phyloP scores from a whole-genome alignment of 2,888 invertebrate genomes.

The Lordiphosa andalusiaca region DNA sequence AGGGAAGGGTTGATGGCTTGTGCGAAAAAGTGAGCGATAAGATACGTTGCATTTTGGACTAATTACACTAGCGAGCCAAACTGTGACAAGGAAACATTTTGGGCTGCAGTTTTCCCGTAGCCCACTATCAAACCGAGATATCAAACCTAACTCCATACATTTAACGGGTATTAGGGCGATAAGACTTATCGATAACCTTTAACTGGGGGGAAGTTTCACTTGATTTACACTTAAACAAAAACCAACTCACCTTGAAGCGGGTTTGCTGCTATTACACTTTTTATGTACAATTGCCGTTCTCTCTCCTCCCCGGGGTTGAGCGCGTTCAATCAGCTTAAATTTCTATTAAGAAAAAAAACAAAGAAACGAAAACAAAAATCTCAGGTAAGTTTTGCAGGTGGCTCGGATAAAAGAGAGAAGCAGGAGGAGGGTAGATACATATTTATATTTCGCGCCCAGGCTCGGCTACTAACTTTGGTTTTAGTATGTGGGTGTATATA shows the following conservation, averaged over 20 bases:
- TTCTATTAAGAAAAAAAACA: slow-evolving; percentile 26
- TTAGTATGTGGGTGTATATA: not conserved
- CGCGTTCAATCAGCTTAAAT: slow-evolving; percentile 23
- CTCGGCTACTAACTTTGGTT: slow-evolving; percentile 6
- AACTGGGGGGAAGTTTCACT: not conserved
- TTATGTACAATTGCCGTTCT: slow-evolving; percentile 19
- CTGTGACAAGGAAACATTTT: too few species aligned
- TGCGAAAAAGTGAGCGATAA: too few species aligned
- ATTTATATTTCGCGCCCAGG: slow-evolving; percentile 12
- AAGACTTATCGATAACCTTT: slow-evolving; percentile 7
- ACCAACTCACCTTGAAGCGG: slow-evolving; percentile 69
- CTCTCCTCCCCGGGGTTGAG: too few species aligned
- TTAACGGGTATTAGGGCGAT: slow-evolving; percentile 8
- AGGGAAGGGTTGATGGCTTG: too few species aligned
- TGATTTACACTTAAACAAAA: slow-evolving; percentile 36
- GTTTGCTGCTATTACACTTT: slow-evolving; percentile 21
- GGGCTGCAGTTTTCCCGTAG: too few species aligned
- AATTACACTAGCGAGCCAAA: too few species aligned
- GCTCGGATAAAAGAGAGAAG: too few species aligned
- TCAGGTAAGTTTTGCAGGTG: too few species aligned
- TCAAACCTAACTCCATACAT: slow-evolving; percentile 5
- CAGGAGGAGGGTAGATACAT: not conserved
- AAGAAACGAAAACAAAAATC: too few species aligned
- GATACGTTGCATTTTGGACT: too few species aligned
- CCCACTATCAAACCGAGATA: not conserved